phyloP scores from a whole-genome alignment of 2,113 vertebrate species.

The Geothlypis trichas region DNA sequence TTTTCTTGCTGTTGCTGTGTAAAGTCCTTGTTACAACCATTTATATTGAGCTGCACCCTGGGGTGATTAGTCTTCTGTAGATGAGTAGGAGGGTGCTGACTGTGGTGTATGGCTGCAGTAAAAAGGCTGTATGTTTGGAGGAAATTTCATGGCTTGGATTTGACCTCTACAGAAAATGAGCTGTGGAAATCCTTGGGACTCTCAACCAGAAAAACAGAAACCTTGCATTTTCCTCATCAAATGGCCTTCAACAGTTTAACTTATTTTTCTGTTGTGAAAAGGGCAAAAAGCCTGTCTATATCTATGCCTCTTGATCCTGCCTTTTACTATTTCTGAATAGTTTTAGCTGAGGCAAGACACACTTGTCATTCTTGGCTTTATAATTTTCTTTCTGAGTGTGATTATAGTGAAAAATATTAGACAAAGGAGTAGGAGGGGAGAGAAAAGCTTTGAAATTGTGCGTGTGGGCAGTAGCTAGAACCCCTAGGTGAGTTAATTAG shows the following conservation, averaged over 20 bases:
- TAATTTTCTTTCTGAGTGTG: neutral
- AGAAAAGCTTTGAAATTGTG: neutral
- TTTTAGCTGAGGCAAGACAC: neutral
- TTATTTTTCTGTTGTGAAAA: neutral
- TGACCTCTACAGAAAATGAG: conserved; percentile 31
- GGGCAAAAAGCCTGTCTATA: neutral
- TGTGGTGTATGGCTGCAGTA: neutral
- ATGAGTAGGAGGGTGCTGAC: neutral
- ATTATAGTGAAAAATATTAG: conserved; percentile 1
- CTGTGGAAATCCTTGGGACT: conserved; percentile 29
- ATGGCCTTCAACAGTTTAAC: neutral
- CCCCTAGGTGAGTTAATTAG: neutral
- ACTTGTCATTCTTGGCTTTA: neutral
- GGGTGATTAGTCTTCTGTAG: neutral
- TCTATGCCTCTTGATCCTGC: neutral
- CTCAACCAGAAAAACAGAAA: neutral
- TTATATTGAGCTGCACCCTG: neutral
- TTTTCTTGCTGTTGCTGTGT: neutral
- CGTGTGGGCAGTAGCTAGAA: neutral
- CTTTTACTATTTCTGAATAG: neutral
- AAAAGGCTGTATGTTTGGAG: neutral
- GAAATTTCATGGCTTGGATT: neutral
- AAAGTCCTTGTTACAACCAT: neutral
- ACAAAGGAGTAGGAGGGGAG: neutral
- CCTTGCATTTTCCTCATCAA: neutral